A percentile compares a stretch with the other conserved stretches of the same genome.
phyloP scores from a whole-genome alignment of 2,888 invertebrate genomes.

The Nephrotoma flavescens region DNA sequence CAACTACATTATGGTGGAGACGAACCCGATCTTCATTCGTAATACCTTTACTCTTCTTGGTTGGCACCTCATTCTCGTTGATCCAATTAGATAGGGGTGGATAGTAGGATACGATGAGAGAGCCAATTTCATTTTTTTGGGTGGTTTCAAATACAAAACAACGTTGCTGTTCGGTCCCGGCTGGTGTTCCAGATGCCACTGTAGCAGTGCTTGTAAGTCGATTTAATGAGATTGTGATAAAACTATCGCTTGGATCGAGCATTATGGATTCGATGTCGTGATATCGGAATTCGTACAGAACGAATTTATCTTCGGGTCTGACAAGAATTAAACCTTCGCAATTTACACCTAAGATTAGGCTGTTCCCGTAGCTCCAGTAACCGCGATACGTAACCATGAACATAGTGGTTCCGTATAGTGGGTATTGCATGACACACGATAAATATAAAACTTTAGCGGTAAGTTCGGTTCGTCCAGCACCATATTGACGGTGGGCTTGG shows the following conservation, averaged over 20 bases:
- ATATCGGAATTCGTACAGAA: constrained; percentile 81
- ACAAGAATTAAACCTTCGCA: constrained; percentile 84
- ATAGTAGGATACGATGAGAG: constrained; percentile 81
- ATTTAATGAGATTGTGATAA: constrained; percentile 77
- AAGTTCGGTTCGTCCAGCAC: constrained; percentile 78
- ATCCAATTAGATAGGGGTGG: constrained; percentile 71
- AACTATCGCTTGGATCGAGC: constrained; percentile 82
- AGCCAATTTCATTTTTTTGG: constrained; percentile 84
- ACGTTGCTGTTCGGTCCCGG: constrained; percentile 40
- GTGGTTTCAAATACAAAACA: constrained; percentile 87
- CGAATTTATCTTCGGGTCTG: constrained; percentile 81
- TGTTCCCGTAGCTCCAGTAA: constrained; percentile 74
- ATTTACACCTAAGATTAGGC: constrained; percentile 69
- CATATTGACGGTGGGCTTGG: constrained; percentile 80
- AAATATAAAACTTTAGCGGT: constrained; percentile 87
- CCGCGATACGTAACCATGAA: constrained; percentile 86
- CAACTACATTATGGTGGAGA: constrained; percentile 73
- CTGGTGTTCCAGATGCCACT: constrained; percentile 16
- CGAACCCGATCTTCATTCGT: constrained; percentile 80
- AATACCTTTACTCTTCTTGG: constrained; percentile 49
- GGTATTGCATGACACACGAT: constrained; percentile 94
- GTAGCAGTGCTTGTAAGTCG: constrained; percentile 34
- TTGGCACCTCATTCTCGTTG: constrained; percentile 53
- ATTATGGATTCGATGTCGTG: constrained; percentile 81
- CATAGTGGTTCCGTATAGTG: constrained; percentile 74